phyloP scores from a whole-genome alignment of 2,113 vertebrate species.

The Dromiciops gliroides region DNA sequence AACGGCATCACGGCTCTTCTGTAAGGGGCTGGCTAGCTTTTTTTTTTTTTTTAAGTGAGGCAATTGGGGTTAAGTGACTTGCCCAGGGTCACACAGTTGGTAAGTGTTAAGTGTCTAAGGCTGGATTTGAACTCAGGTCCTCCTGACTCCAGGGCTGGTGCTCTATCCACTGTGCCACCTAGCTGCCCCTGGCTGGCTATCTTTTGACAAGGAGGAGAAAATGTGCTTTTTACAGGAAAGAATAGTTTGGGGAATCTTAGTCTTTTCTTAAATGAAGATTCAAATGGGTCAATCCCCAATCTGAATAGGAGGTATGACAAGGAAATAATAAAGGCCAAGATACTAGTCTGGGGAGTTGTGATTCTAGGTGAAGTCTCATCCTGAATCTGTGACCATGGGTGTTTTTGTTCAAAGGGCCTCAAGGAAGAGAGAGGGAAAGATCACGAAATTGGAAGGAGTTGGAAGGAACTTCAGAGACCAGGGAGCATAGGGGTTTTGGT shows the following conservation, averaged over 20 bases:
- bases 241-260: slow-evolving; percentile 51
- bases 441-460: background rate
- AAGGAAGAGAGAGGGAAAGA: slow-evolving; percentile 26
- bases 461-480: background rate
- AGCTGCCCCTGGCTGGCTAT: no score
- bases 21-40: no score
- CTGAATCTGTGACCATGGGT: slow-evolving; percentile 27
- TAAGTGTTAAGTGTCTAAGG: no score
- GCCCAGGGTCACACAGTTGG: no score
- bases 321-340: slow-evolving; percentile 29
- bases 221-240: background rate
- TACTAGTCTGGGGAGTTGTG: background rate
- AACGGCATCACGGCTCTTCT: slow-evolving; percentile 17
- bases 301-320: slow-evolving; percentile 28
- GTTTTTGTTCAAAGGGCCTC: slow-evolving; percentile 45
- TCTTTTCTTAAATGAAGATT: slow-evolving; percentile 31
- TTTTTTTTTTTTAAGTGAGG: no score
- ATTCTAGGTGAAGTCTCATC: slow-evolving; percentile 3
- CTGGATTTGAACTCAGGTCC: no score
- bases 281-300: slow-evolving; percentile 43
- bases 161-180: no score
- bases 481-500: background rate
- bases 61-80: no score
- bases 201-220: slow-evolving; percentile 41
- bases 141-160: no score